A percentile compares a stretch with the other conserved stretches of the same genome.
phyloP scores from a whole-genome alignment of 2,888 invertebrate species.

The Miltochrista miniata region DNA sequence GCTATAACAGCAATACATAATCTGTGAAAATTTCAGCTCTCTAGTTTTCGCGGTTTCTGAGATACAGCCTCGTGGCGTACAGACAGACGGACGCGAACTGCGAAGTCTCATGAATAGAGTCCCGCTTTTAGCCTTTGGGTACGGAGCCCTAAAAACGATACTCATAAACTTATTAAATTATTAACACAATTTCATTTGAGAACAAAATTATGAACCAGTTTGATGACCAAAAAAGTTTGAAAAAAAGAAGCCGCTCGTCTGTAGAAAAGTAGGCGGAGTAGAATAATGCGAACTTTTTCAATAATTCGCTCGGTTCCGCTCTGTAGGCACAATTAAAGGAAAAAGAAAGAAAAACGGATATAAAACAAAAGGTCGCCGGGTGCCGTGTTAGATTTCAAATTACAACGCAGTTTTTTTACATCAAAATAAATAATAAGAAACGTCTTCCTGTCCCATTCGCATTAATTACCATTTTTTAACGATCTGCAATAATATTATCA shows the following conservation, averaged over 20 bases:
- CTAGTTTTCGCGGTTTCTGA: no score
- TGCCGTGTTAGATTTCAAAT: slow-evolving; percentile 39
- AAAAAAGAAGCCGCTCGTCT: slow-evolving; percentile 49
- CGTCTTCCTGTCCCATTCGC: slow-evolving; percentile 23
- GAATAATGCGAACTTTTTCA: slow-evolving; percentile 65
- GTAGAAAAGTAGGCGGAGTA: slow-evolving; percentile 24
- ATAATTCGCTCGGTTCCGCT: slow-evolving; percentile 62
- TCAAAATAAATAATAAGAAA: slow-evolving; percentile 1
- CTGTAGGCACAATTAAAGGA: slow-evolving; percentile 60
- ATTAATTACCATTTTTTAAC: slow-evolving; percentile 3
- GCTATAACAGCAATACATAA: no score
- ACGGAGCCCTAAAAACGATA: no score
- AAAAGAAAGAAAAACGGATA: slow-evolving; percentile 39
- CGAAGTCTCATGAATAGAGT: no score
- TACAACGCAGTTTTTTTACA: slow-evolving; percentile 16
- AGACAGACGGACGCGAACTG: no score
- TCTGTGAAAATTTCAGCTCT: no score
- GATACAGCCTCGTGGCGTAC: no score
- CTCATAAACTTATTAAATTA: no score
- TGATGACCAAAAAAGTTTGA: no score
- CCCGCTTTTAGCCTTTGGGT: no score
- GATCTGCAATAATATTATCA: not conserved
- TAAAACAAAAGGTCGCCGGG: slow-evolving; percentile 49
- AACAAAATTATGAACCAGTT: no score
- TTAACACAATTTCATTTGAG: no score